These are phyloP conservation scores for Gymnocypris eckloni DNA, from an alignment of 2,797 vertebrate species.

Conservation along the genomic window DNA sequence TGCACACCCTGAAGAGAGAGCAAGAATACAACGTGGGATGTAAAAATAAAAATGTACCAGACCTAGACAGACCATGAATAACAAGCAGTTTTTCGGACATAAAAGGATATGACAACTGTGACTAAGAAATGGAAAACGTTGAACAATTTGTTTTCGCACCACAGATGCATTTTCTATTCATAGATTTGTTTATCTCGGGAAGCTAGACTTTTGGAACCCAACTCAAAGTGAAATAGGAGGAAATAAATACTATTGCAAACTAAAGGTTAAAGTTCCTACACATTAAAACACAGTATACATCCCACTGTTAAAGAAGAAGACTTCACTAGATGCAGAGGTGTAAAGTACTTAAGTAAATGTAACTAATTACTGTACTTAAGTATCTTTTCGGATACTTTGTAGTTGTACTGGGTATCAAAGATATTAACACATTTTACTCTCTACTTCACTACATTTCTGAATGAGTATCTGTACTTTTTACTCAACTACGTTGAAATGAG, in stretches of 20 bases:
- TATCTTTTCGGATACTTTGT: too few species aligned
- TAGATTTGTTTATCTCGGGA: background rate
- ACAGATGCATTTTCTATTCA: background rate
- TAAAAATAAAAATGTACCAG: slow-evolving; percentile 21
- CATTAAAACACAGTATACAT: background rate
- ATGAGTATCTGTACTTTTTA: too few species aligned
- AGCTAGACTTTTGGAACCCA: background rate
- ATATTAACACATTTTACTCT: too few species aligned
- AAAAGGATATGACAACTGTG: background rate
- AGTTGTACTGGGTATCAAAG: too few species aligned
- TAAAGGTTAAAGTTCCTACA: background rate
- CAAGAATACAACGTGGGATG: slow-evolving; percentile 21
- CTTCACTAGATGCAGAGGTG: background rate
- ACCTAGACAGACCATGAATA: slow-evolving; percentile 1
- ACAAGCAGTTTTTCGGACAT: background rate
- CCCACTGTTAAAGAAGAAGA: background rate
- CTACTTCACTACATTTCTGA: too few species aligned
- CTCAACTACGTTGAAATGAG: too few species aligned
- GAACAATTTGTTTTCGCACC: background rate
- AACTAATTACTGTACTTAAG: too few species aligned
- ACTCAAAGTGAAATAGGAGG: background rate
- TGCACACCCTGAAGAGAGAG: slow-evolving; percentile 83
- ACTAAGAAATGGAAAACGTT: slow-evolving; percentile 18
- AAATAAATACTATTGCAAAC: background rate
- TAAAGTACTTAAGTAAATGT: too few species aligned